Percentiles rank a stretch among this genome's conserved stretches.
phyloP scores from a whole-genome alignment of 2,888 invertebrate species.

The Mesoligia furuncula region DNA sequence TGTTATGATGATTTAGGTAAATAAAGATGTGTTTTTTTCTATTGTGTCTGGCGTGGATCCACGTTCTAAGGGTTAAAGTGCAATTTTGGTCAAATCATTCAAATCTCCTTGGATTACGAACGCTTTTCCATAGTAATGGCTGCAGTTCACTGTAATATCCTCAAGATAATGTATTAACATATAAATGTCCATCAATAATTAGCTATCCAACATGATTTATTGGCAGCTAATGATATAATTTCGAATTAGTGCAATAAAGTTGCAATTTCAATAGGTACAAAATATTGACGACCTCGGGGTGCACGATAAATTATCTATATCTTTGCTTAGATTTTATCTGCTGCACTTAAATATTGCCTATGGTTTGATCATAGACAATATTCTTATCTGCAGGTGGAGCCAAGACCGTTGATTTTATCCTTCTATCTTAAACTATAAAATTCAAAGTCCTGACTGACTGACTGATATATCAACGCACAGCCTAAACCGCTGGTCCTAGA shows the following conservation, averaged over 20 bases:
- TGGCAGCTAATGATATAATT: neutral
- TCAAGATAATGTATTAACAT: neutral
- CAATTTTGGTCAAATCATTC: neutral
- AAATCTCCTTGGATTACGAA: neutral
- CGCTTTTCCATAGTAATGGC: neutral
- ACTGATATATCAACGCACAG: no score
- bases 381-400: constrained; percentile 31
- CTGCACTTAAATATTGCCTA: constrained; percentile 26
- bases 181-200: neutral
- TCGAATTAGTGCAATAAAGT: neutral
- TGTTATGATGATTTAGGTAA: no score
- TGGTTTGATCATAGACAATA: constrained; percentile 36
- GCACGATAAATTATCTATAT: constrained; percentile 34
- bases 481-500: no score
- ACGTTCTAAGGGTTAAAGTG: neutral
- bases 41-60: no score
- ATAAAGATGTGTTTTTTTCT: no score
- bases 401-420: constrained; percentile 11
- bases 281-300: constrained; percentile 55
- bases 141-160: neutral
- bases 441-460: no score
- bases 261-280: constrained; percentile 41
- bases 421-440: no score
- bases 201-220: neutral
- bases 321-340: constrained; percentile 35